phyloP scores from a whole-genome alignment of 2,113 vertebrate genomes.

The Protomyctophum bolini region DNA sequence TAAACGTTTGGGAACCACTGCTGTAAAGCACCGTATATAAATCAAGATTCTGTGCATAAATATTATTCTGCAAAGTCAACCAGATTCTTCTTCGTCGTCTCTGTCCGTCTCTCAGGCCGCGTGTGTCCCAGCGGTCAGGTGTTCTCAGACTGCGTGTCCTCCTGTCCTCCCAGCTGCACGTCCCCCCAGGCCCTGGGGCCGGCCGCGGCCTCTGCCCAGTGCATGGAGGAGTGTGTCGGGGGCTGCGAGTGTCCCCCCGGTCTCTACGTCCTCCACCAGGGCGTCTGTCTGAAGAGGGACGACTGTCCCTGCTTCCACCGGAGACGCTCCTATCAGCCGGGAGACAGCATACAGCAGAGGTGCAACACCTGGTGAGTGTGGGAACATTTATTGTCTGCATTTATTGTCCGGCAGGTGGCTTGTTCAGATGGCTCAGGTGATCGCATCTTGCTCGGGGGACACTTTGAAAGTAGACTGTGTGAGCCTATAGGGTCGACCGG shows the following conservation, averaged over 20 bases:
- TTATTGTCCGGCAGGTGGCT: too few relatives aligned
- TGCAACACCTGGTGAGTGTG: slow-evolving; percentile 86
- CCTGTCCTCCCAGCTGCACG: slow-evolving; percentile 84
- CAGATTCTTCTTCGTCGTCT: not conserved
- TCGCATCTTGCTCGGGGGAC: too few relatives aligned
- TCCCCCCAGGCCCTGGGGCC: slow-evolving; percentile 53
- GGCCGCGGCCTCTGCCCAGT: slow-evolving; percentile 56
- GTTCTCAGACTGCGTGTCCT: slow-evolving; percentile 87
- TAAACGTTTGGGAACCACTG: too few relatives aligned
- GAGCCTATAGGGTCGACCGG: too few relatives aligned
- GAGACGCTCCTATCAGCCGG: slow-evolving; percentile 75
- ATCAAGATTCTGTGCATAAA: too few relatives aligned
- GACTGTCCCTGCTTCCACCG: slow-evolving; percentile 87
- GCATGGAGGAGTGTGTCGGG: slow-evolving; percentile 84
- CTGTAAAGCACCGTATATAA: too few relatives aligned
- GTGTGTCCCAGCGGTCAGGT: slow-evolving; percentile 76
- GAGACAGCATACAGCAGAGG: slow-evolving; percentile 79
- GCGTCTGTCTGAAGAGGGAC: slow-evolving; percentile 74
- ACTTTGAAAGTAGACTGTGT: too few relatives aligned
- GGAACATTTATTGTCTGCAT: too few relatives aligned
- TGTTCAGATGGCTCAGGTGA: too few relatives aligned
- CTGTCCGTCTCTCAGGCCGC: slow-evolving; percentile 71
- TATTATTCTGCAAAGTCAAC: not conserved
- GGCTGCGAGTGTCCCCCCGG: slow-evolving; percentile 85
- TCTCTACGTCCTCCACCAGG: slow-evolving; percentile 78